Percentiles rank a stretch among this genome's conserved stretches.
phyloP scores from a whole-genome alignment of 2,113 vertebrate species.

The Fukomys damarensis region DNA sequence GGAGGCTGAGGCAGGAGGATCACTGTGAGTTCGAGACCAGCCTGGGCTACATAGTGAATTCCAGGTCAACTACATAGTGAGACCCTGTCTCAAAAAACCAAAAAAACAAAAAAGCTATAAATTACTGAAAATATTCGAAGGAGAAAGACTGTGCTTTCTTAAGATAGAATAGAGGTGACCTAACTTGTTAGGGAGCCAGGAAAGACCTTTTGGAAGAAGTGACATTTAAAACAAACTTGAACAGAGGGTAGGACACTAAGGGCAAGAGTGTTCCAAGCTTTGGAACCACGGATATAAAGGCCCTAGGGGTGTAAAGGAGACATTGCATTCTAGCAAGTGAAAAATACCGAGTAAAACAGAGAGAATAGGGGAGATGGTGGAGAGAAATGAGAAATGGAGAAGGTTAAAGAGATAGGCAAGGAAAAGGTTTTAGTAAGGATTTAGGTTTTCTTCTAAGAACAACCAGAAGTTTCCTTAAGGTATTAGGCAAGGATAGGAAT shows the following conservation, averaged over 20 bases:
- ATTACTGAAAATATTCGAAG: neutral
- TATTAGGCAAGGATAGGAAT: neutral
- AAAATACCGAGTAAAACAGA: neutral
- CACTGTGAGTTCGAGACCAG: too few relatives aligned
- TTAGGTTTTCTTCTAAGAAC: slow-evolving; percentile 44
- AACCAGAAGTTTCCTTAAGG: neutral
- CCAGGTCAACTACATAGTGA: too few relatives aligned
- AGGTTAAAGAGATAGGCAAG: neutral
- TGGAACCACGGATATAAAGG: neutral
- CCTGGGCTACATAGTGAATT: too few relatives aligned
- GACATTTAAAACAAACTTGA: slow-evolving; percentile 58
- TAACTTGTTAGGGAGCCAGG: slow-evolving; percentile 25
- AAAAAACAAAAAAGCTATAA: too few relatives aligned
- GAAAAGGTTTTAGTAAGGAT: neutral
- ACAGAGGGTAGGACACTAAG: neutral
- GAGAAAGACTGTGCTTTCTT: slow-evolving; percentile 7
- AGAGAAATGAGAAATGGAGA: neutral
- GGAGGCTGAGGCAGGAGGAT: too few relatives aligned
- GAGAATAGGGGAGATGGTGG: neutral
- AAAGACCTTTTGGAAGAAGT: slow-evolving; percentile 42
- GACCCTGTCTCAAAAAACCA: too few relatives aligned
- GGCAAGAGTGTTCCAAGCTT: neutral
- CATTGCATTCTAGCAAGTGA: neutral
- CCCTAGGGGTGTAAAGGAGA: neutral
- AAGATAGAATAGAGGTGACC: neutral